Conservation (phyloP, 2,797 vertebrate species). For the Pseudotriccus pelzelni region DNA sequence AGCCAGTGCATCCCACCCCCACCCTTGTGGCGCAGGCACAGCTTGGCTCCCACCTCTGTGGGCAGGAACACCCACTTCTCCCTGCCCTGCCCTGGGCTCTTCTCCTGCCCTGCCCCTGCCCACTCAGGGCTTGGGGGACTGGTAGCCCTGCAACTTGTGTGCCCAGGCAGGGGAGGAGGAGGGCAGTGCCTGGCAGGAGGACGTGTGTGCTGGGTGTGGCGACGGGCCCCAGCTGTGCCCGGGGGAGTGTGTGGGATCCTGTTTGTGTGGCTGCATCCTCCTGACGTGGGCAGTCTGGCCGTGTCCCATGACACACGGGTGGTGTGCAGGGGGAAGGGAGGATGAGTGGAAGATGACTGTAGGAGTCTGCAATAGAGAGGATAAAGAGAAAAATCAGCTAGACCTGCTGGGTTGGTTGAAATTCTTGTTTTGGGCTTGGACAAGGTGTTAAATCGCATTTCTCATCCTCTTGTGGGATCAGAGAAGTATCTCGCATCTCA, state of each 20-base stretch:
- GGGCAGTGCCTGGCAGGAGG: background rate
- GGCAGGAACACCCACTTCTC: background rate
- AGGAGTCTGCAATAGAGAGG: background rate
- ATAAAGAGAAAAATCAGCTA: background rate
- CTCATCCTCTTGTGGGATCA: background rate
- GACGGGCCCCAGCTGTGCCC: background rate
- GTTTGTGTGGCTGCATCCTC: background rate
- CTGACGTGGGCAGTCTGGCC: background rate
- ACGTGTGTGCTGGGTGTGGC: rapidly evolving
- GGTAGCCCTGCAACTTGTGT: rapidly evolving
- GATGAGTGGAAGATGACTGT: background rate
- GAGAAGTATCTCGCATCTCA: background rate
- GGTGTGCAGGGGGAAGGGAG: background rate
- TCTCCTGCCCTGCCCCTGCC: background rate
- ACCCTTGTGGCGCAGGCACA: background rate
- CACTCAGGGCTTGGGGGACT: background rate
- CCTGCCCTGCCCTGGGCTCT: background rate
- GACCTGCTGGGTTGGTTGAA: conserved; percentile 1
- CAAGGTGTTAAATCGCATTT: background rate
- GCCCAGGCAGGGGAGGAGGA: background rate
- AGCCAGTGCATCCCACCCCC: rapidly evolving
- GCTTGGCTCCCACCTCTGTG: rapidly evolving
- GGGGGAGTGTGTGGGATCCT: background rate
- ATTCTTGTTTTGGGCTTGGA: background rate
- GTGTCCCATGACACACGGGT: rapidly evolving